These are phyloP conservation scores for Drosophila algonquin DNA, from an alignment of 2,888 invertebrate species.

Conservation along the genomic window DNA sequence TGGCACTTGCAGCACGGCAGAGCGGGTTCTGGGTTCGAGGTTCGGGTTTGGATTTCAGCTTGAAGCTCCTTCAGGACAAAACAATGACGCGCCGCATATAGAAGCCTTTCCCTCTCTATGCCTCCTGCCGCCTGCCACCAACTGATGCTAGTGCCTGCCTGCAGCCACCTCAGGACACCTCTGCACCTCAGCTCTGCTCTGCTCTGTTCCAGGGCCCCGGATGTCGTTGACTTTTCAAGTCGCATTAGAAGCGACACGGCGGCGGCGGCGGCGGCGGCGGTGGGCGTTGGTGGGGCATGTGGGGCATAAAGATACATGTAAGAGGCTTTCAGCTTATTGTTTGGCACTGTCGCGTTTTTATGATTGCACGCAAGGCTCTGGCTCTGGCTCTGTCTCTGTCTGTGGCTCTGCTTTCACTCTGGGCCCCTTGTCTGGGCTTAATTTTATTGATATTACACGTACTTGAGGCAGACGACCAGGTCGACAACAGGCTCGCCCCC, in stretches of 20 bases:
- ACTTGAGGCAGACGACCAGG: constrained; percentile 63
- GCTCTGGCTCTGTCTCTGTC: not conserved
- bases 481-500: constrained; percentile 44
- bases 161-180: not conserved
- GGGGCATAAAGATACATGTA: constrained; percentile 75
- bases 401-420: not conserved
- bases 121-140: not conserved
- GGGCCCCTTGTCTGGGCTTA: constrained; percentile 57
- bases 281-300: constrained; percentile 20
- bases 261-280: constrained; percentile 1
- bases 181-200: not conserved
- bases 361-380: constrained; percentile 57
- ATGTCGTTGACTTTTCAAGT: constrained; percentile 79
- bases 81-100: constrained; percentile 69
- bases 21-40: constrained; percentile 32
- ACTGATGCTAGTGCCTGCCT: not conserved
- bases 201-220: constrained; percentile 38
- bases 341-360: constrained; percentile 69
- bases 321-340: constrained; percentile 80
- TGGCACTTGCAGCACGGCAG: constrained; percentile 18
- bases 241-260: constrained; percentile 66
- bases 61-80: constrained; percentile 51
- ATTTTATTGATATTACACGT: constrained; percentile 77
- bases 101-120: constrained; percentile 51
- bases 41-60: constrained; percentile 30